These are phyloP conservation scores for Nysson spinosus DNA, from an alignment of 2,888 invertebrate species.

Conservation along the genomic window DNA sequence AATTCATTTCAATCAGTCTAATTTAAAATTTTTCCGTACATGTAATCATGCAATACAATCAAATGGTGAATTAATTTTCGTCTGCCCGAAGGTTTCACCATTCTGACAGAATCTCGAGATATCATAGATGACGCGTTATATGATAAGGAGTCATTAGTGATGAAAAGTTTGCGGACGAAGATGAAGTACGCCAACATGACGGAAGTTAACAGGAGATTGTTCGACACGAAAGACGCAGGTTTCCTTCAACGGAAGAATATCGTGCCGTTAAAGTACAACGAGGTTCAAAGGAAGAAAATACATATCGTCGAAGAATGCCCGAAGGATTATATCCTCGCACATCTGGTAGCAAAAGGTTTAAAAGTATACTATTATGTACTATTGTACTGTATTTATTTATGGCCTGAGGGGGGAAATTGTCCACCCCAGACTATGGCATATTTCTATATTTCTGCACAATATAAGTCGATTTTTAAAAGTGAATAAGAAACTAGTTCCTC, in stretches of 20 bases:
- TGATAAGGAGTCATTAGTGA: not conserved
- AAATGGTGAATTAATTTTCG: not conserved
- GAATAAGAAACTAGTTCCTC: too few species aligned
- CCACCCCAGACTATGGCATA: too few species aligned
- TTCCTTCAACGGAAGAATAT: slow-evolving; percentile 6
- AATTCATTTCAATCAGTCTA: too few species aligned
- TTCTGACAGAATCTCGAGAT: slow-evolving; percentile 20
- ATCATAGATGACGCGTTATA: slow-evolving; percentile 21
- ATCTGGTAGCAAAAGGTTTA: slow-evolving; percentile 30
- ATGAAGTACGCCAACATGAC: slow-evolving; percentile 21
- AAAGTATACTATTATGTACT: not conserved
- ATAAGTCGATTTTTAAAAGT: too few species aligned
- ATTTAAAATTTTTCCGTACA: too few species aligned
- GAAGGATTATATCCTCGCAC: slow-evolving; percentile 18
- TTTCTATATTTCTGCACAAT: too few species aligned
- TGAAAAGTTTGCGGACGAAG: slow-evolving; percentile 13
- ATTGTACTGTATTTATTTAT: too few species aligned
- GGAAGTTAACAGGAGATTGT: slow-evolving; percentile 21
- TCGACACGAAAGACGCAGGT: slow-evolving; percentile 22
- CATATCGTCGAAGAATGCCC: slow-evolving; percentile 40
- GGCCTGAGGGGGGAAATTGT: too few species aligned
- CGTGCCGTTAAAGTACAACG: slow-evolving; percentile 4
- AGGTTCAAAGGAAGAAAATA: not conserved
- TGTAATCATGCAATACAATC: not conserved
- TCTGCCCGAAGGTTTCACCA: slow-evolving; percentile 3